phyloP scores from a whole-genome alignment of 2,888 invertebrate species.

The Dolichomitus sp. region DNA sequence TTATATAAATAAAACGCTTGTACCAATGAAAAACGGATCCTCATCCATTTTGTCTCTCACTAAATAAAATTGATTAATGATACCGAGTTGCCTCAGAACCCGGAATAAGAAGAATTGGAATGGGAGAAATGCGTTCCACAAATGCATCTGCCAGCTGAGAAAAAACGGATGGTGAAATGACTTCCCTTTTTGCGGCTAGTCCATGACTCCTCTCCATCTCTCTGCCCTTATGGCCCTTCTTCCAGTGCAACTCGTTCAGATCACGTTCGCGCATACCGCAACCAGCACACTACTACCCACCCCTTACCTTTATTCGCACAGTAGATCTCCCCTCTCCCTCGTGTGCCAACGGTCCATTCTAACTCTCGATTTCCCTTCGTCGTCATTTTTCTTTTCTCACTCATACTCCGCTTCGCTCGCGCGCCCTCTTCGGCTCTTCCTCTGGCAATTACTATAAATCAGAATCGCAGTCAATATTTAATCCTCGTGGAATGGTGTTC shows the following conservation, averaged over 20 bases:
- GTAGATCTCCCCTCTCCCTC: conserved; percentile 25
- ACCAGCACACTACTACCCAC: conserved; percentile 42
- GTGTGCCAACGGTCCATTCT: conserved; percentile 14
- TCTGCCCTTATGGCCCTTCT: conserved; percentile 41
- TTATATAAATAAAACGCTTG: neutral
- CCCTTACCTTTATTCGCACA: conserved; percentile 25
- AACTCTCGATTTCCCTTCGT: conserved; percentile 19
- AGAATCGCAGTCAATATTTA: conserved; percentile 85
- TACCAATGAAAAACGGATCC: neutral
- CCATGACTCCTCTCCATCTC: conserved; percentile 33
- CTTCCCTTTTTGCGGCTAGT: conserved; percentile 6
- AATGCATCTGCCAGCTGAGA: conserved; percentile 32
- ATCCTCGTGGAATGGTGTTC: conserved; percentile 84
- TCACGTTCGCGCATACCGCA: conserved; percentile 59
- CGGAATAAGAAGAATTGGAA: conserved; percentile 16
- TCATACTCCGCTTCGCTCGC: conserved; percentile 57
- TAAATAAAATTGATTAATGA: conserved; percentile 12
- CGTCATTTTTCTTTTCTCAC: conserved; percentile 53
- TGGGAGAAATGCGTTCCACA: neutral
- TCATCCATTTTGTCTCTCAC: neutral
- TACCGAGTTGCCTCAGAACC: neutral
- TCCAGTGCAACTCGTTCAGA: conserved; percentile 71
- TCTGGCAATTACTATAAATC: conserved; percentile 85
- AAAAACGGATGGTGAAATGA: conserved; percentile 38
- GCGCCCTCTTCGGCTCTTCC: conserved; percentile 73